Evolutionary conservation across 2,797 vertebrate genomes (phyloP).

Genomic region (Sebastes trivittatus): DNA sequence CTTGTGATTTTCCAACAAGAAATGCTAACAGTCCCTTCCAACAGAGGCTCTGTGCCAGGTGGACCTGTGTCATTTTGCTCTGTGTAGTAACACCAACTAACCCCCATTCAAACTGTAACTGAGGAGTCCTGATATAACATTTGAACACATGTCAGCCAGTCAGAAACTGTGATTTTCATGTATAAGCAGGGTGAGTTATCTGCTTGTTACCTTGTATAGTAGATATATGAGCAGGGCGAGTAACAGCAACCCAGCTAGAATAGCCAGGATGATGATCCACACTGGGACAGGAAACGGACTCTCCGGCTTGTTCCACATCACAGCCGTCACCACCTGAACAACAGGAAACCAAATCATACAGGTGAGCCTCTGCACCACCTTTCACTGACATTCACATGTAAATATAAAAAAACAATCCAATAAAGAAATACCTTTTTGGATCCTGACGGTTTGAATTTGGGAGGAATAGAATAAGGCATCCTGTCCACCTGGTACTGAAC

Average conservation of each 20-base stretch:
- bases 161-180: not conserved
- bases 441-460: constrained; percentile 78
- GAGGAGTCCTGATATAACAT: not conserved
- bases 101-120: not conserved
- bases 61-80: not conserved
- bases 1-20: not conserved
- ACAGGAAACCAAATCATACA: not conserved
- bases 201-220: constrained; percentile 87
- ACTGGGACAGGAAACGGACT: constrained; percentile 84
- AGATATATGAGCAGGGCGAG: constrained; percentile 91
- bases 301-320: constrained; percentile 88
- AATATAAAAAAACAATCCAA: not conserved
- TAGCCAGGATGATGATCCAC: constrained; percentile 93
- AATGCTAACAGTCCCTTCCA: not conserved
- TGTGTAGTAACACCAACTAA: not conserved
- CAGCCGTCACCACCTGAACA: constrained; percentile 81
- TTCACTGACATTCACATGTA: not conserved
- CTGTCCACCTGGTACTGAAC: constrained; percentile 84
- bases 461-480: constrained; percentile 89
- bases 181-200: not conserved
- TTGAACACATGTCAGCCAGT: not conserved
- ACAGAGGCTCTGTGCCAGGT: not conserved
- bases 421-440: constrained; percentile 80
- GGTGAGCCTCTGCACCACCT: not conserved
- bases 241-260: constrained; percentile 88